Evolutionary conservation across 2,113 vertebrate species (phyloP).

Genomic region (Carassius carassius): DNA sequence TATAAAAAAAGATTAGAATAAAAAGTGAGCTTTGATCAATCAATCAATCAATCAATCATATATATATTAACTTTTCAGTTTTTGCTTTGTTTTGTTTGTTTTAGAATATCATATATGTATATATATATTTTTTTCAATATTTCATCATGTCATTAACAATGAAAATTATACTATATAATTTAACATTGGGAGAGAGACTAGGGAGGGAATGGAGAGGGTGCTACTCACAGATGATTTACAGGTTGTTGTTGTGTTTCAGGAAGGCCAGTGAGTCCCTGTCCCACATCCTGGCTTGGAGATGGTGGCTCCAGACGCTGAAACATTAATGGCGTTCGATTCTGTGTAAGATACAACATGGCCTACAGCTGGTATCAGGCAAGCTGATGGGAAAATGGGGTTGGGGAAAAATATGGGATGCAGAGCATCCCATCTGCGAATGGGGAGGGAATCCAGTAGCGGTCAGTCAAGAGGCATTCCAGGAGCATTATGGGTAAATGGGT

Average conservation of each 20-base stretch:
- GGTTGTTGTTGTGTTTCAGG: slow-evolving; percentile 77
- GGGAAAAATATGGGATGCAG: slow-evolving; percentile 38
- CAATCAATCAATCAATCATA: too few species aligned
- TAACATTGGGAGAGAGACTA: neutral
- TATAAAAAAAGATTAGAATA: too few species aligned
- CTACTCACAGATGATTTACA: slow-evolving; percentile 82
- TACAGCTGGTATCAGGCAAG: slow-evolving; percentile 80
- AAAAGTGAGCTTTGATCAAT: too few species aligned
- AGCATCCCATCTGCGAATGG: slow-evolving; percentile 67
- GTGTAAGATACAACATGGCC: slow-evolving; percentile 80
- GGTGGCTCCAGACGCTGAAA: slow-evolving; percentile 94
- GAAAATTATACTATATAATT: too few species aligned
- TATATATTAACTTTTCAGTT: too few species aligned
- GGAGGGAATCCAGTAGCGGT: slow-evolving; percentile 57
- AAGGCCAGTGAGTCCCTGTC: slow-evolving; percentile 78
- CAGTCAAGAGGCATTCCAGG: slow-evolving; percentile 58
- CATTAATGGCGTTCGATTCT: slow-evolving; percentile 74
- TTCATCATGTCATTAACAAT: neutral
- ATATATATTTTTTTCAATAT: too few species aligned
- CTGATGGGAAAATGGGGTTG: slow-evolving; percentile 73
- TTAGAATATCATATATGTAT: too few species aligned
- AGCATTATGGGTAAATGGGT: slow-evolving; percentile 46
- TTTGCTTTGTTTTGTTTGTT: too few species aligned
- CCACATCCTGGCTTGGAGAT: slow-evolving; percentile 85
- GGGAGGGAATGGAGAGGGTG: neutral